A percentile compares a stretch with the other conserved stretches of the same genome.
phyloP scores from a whole-genome alignment of 2,888 invertebrate species.

The Orthonevra nobilis region DNA sequence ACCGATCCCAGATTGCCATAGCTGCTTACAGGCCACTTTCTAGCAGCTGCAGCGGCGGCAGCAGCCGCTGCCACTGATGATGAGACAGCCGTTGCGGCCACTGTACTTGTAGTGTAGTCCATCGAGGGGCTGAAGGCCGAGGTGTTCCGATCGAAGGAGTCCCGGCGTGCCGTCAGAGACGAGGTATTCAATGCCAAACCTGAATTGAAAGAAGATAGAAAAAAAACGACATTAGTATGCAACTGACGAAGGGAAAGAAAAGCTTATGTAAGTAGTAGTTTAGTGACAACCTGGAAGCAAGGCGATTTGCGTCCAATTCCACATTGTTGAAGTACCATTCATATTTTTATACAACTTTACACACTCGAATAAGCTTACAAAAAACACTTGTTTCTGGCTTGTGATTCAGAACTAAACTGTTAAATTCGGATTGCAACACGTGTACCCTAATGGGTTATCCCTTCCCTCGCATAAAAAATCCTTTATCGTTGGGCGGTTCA shows the following conservation, averaged over 20 bases:
- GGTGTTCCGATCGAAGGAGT: constrained; percentile 89
- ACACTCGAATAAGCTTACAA: constrained; percentile 1
- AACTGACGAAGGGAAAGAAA: constrained; percentile 12
- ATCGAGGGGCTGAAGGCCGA: constrained; percentile 88
- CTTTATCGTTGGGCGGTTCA: background rate
- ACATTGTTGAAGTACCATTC: constrained; percentile 50
- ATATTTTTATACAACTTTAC: constrained; percentile 3
- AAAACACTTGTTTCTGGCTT: constrained; percentile 41
- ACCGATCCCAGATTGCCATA: constrained; percentile 78
- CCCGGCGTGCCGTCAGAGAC: constrained; percentile 86
- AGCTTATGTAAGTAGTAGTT: background rate
- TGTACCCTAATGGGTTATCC: background rate
- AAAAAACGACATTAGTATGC: too few relatives aligned
- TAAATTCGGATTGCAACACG: constrained; percentile 14
- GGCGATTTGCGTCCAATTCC: constrained; percentile 58
- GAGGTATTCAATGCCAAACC: constrained; percentile 84
- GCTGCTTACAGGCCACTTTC: constrained; percentile 81
- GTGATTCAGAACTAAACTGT: constrained; percentile 34
- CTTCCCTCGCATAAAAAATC: background rate
- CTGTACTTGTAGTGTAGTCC: constrained; percentile 83
- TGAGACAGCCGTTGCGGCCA: constrained; percentile 78
- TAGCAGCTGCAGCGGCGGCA: constrained; percentile 79
- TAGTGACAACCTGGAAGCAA: constrained; percentile 54
- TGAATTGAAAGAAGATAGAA: constrained; percentile 72
- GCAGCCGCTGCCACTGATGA: constrained; percentile 78